Percentiles rank a stretch among this genome's conserved stretches.
phyloP scores from a whole-genome alignment of 2,797 vertebrate species.

The Tangara arthus region DNA sequence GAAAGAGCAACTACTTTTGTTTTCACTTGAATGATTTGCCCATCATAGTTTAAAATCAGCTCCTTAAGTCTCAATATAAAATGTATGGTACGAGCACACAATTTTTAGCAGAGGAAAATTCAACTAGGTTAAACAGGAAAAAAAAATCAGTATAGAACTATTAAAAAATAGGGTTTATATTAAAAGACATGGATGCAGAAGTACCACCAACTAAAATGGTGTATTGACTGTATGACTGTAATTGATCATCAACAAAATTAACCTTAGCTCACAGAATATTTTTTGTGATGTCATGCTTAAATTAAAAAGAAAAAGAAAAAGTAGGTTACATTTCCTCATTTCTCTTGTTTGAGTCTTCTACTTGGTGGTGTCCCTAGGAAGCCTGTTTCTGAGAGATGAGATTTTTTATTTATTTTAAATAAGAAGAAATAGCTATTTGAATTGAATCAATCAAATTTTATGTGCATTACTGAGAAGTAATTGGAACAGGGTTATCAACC shows the following conservation, averaged over 20 bases:
- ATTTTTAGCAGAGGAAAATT: not conserved
- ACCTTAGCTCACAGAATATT: not conserved
- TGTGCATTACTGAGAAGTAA: slow-evolving; percentile 43
- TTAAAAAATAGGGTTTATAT: fast-evolving
- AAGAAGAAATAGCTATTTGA: slow-evolving; percentile 24
- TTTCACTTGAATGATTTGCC: not conserved
- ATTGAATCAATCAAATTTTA: slow-evolving; percentile 50
- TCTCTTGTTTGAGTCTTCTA: not conserved
- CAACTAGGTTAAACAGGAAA: not conserved
- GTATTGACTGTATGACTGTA: not conserved
- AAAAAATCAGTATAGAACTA: not conserved
- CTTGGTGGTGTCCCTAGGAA: not conserved
- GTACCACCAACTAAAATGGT: not conserved
- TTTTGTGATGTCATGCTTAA: not conserved
- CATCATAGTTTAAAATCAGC: not conserved
- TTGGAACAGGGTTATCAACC: slow-evolving; percentile 56
- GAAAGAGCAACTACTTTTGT: not conserved
- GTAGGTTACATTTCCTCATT: not conserved
- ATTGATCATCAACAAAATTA: not conserved
- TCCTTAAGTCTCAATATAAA: not conserved
- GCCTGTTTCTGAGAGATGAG: not conserved
- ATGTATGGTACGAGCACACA: not conserved
- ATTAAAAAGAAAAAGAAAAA: not conserved
- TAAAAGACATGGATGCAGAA: not conserved
- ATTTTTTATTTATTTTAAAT: slow-evolving; percentile 32